A percentile compares a stretch with the other conserved stretches of the same genome.
These are phyloP conservation scores for Sclerurus mexicanus DNA, from an alignment of 2,113 vertebrate genomes.

Conservation along the genomic window DNA sequence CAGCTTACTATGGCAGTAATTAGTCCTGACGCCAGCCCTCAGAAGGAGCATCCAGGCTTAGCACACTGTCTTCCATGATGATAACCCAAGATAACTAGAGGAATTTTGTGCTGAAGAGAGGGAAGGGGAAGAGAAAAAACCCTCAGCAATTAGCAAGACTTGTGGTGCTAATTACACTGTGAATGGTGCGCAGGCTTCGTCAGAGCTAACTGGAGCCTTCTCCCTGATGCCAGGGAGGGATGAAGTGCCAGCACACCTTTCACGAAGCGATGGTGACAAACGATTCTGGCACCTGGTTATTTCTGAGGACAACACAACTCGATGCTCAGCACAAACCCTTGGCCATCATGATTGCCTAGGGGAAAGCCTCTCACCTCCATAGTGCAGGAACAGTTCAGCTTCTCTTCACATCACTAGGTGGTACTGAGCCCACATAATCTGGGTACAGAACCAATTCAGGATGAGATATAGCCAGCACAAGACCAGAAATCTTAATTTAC, in stretches of 20 bases:
- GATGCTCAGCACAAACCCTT: not conserved
- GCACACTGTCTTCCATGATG: not conserved
- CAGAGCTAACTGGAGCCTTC: not conserved
- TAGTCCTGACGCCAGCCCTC: constrained; percentile 54
- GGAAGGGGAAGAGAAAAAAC: not conserved
- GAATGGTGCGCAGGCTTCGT: constrained; percentile 27
- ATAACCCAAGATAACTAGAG: constrained; percentile 51
- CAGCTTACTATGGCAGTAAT: constrained; percentile 55
- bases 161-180: constrained; percentile 64
- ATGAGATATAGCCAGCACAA: not conserved
- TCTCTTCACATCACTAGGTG: not conserved
- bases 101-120: not conserved
- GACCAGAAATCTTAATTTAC: not conserved
- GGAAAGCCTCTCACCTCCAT: not conserved
- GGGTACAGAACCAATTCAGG: not conserved
- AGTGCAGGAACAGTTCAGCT: not conserved
- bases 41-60: constrained; percentile 48
- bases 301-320: not conserved
- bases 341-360: not conserved
- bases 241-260: not conserved
- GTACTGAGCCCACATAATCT: not conserved
- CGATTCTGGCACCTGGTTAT: constrained; percentile 4
- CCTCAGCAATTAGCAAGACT: constrained; percentile 32
- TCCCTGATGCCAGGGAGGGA: not conserved
- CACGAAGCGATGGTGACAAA: not conserved